Base-by-base conservation (phyloP, 2,113 vertebrate genomes). In the Anoplopoma fimbria region DNA sequence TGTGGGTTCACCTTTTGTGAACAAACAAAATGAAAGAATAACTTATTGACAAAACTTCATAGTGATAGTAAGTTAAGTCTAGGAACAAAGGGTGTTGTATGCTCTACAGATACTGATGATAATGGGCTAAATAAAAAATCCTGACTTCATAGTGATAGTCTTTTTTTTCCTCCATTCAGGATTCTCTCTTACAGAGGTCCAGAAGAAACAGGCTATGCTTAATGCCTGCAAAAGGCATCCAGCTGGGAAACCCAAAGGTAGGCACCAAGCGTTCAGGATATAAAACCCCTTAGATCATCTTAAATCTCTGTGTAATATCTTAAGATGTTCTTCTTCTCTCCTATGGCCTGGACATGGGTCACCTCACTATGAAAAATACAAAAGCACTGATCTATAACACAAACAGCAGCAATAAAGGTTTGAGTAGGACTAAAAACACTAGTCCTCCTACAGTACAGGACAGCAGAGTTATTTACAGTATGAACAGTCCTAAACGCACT, bases 121-220 rank as follows among this genome's bases (percentile, higher is more conserved):
- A 33, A 17, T 69, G 42, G 42, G 42, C 65, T 69, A 4, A n/a
- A 23, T 33, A 49, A 14, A 33, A 51, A 31, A 23, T n/a, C 10
- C 15, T 29, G 40, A 31, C 40, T 51, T 34, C 15, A n/a, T 31
- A 36, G 4, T 34, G 17, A 47, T 23, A 33, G 82, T 75, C 65
- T 71, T 49, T 47, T 4, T 62, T 55, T 47, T 51, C 57, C 31
- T 61, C 4, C 69, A 76, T 69, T 25, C 86, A 99, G 97, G 97
- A 36, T 99, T 99, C 83, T 96, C 96, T 63, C 97, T 99, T 85
- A 98, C 97, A 0, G 97, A 99, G 74, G 92, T 97, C 80, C 98
- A 99, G 89, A 97, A 97, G 91, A 98, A 97, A 88, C 97, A 99
- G 92, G 98, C 97, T 36, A 98, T 99, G 97, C 85, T 97, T 85